A percentile compares a stretch with the other conserved stretches of the same genome.
phyloP scores from a whole-genome alignment of 2,888 invertebrate genomes.

The Drosophila lacicola region DNA sequence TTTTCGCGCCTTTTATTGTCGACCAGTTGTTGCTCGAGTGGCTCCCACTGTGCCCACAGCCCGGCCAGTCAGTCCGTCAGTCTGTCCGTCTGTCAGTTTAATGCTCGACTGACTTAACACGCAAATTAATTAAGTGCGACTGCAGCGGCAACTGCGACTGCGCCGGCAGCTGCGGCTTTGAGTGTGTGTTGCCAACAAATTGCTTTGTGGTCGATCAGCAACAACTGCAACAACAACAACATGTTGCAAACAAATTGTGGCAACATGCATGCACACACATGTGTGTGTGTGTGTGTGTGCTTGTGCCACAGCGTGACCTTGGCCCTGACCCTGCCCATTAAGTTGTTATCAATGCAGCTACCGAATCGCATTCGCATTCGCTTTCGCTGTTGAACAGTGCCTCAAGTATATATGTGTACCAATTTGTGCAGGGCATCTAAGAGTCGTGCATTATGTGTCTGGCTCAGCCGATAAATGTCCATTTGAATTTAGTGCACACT shows the following conservation, averaged over 20 bases:
- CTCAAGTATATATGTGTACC: neutral
- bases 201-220: conserved; percentile 52
- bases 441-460: neutral
- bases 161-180: conserved; percentile 33
- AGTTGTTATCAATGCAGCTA: conserved; percentile 24
- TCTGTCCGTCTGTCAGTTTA: conserved; percentile 50
- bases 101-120: conserved; percentile 62
- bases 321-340: conserved; percentile 21
- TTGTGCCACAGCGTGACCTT: conserved; percentile 36
- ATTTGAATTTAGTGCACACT: neutral
- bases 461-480: neutral
- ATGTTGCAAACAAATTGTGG: conserved; percentile 65
- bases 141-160: conserved; percentile 29
- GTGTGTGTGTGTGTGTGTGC: conserved; percentile 19
- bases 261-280: conserved; percentile 34
- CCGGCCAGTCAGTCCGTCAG: conserved; percentile 19
- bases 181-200: conserved; percentile 52
- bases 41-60: conserved; percentile 14
- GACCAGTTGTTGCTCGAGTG: conserved; percentile 18
- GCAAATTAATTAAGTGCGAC: conserved; percentile 69
- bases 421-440: neutral
- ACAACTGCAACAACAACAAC: conserved; percentile 27
- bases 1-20: conserved; percentile 53
- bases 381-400: conserved; percentile 3
- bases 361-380: conserved; percentile 10